phyloP scores from a whole-genome alignment of 2,888 invertebrate species.

The Perizoma flavofasciatum region DNA sequence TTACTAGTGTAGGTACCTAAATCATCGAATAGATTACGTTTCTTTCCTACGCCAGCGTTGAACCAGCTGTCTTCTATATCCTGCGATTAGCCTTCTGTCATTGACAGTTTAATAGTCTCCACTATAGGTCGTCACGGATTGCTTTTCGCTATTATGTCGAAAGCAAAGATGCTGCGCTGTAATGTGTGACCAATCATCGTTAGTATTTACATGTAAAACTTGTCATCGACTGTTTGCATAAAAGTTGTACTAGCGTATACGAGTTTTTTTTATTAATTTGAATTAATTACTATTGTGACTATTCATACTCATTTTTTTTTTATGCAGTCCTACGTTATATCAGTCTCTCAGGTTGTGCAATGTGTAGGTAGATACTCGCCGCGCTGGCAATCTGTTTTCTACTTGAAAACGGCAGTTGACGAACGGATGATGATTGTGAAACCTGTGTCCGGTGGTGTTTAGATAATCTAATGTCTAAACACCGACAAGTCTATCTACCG shows the following conservation, averaged over 20 bases:
- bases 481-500: slow-evolving; percentile 4
- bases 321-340: too few relatives aligned
- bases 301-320: too few relatives aligned
- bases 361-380: too few relatives aligned
- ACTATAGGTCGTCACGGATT: slow-evolving; percentile 49
- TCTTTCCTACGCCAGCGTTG: neutral
- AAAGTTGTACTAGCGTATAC: too few relatives aligned
- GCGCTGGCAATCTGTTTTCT: slow-evolving; percentile 8
- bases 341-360: too few relatives aligned
- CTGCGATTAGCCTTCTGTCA: slow-evolving; percentile 54
- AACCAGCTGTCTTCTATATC: slow-evolving; percentile 3
- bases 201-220: slow-evolving; percentile 3
- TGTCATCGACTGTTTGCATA: neutral
- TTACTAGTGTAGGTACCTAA: too few relatives aligned
- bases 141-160: slow-evolving; percentile 51
- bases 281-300: too few relatives aligned
- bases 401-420: slow-evolving; percentile 6
- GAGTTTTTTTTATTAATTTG: too few relatives aligned
- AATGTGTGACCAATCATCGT: slow-evolving; percentile 48
- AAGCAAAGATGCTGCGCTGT: slow-evolving; percentile 50
- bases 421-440: slow-evolving; percentile 22
- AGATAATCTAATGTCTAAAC: slow-evolving; percentile 12
- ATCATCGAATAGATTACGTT: too few relatives aligned
- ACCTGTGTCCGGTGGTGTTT: slow-evolving; percentile 24
- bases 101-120: slow-evolving; percentile 73